phyloP scores from a whole-genome alignment of 2,888 invertebrate genomes.

The Drosophila differens region DNA sequence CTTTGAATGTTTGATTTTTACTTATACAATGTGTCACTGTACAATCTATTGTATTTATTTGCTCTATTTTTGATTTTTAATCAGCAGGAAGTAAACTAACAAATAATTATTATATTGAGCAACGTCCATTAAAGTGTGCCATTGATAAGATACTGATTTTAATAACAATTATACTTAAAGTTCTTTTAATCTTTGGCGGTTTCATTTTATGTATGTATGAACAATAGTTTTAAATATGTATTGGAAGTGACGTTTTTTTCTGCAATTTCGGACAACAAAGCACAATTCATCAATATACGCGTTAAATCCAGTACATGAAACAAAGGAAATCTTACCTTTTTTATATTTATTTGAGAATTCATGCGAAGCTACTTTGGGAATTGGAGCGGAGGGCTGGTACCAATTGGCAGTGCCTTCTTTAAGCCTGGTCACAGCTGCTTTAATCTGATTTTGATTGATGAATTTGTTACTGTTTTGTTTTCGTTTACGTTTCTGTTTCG shows the following conservation, averaged over 20 bases:
- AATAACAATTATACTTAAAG: constrained; percentile 12
- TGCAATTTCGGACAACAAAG: neutral
- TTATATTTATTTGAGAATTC: neutral
- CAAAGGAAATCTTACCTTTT: constrained; percentile 10
- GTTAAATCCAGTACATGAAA: neutral
- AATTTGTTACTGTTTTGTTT: constrained; percentile 13
- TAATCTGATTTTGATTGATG: constrained; percentile 54
- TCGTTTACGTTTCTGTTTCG: neutral
- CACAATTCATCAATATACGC: neutral
- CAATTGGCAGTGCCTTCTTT: constrained; percentile 9
- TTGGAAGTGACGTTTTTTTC: neutral
- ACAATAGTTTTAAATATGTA: neutral
- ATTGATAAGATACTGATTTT: constrained; percentile 27
- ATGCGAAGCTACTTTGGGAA: constrained; percentile 28
- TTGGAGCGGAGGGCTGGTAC: neutral
- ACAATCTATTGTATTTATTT: constrained; percentile 16
- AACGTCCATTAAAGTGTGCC: constrained; percentile 35
- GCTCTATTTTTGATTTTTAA: constrained; percentile 16
- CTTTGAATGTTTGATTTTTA: neutral
- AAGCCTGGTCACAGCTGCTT: constrained; percentile 48
- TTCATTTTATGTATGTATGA: neutral
- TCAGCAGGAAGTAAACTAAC: constrained; percentile 8
- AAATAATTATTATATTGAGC: constrained; percentile 23
- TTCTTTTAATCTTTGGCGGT: constrained; percentile 4
- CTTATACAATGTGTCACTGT: neutral